phyloP scores from a whole-genome alignment of 2,797 vertebrate species.

The Sus cebifrons region DNA sequence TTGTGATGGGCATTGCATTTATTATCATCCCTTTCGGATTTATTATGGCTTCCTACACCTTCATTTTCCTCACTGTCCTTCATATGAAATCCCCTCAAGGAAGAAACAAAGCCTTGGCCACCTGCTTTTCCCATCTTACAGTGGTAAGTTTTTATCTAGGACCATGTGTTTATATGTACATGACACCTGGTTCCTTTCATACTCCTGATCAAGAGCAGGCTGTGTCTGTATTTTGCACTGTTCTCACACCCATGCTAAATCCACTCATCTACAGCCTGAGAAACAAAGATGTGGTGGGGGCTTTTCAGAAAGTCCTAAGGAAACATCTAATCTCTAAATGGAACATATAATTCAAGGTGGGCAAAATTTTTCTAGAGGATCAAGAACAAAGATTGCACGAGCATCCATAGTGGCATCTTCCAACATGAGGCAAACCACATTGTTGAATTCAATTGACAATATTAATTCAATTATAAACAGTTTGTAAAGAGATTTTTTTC shows the following conservation, averaged over 20 bases:
- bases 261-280: slow-evolving; percentile 35
- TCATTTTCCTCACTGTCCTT: background rate
- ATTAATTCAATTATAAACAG: background rate
- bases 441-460: background rate
- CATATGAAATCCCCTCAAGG: background rate
- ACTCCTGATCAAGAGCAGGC: slow-evolving; percentile 7
- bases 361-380: background rate
- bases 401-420: background rate
- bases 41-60: background rate
- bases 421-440: background rate
- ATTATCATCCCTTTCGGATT: background rate
- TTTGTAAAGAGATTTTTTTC: background rate
- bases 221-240: slow-evolving; percentile 62
- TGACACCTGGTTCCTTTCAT: slow-evolving; percentile 44
- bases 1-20: background rate
- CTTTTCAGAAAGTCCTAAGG: slow-evolving; percentile 6
- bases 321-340: background rate
- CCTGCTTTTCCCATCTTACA: background rate
- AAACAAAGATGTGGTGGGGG: slow-evolving; percentile 13
- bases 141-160: slow-evolving; percentile 27
- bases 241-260: slow-evolving; percentile 62
- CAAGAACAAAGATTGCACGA: background rate
- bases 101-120: background rate
- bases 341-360: background rate
- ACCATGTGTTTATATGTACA: background rate